A percentile compares a stretch with the other conserved stretches of the same genome.
These are phyloP conservation scores for Pelvicachromis taeniatus DNA, from an alignment of 2,113 vertebrate genomes.

Conservation along the genomic window DNA sequence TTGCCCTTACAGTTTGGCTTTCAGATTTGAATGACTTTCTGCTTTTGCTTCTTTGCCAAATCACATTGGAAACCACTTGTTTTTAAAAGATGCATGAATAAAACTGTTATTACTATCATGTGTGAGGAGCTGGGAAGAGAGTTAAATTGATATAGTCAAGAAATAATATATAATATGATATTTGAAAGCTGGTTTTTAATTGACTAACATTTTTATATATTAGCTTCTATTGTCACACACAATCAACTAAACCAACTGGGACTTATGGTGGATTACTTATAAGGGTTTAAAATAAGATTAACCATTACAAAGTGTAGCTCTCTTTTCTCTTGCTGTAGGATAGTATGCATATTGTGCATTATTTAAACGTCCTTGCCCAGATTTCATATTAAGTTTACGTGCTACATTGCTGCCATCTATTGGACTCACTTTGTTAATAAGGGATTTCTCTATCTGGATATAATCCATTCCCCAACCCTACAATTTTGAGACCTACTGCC, in stretches of 20 bases:
- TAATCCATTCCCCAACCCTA: too few species aligned
- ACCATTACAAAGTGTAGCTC: neutral
- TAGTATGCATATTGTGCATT: neutral
- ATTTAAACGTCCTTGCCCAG: neutral
- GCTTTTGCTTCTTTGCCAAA: neutral
- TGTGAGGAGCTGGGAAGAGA: neutral
- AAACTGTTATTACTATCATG: neutral
- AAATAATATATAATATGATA: neutral
- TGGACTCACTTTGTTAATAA: neutral
- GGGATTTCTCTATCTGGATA: neutral
- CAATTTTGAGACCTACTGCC: too few species aligned
- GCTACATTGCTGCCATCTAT: conserved; percentile 28
- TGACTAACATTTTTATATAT: neutral
- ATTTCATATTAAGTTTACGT: neutral
- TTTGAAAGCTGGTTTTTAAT: neutral
- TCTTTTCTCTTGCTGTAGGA: neutral
- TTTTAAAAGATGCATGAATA: neutral
- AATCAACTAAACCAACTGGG: neutral
- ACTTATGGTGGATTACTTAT: neutral
- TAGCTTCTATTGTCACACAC: neutral
- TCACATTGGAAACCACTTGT: fast-evolving
- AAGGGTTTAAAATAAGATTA: neutral
- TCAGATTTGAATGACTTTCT: neutral
- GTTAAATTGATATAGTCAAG: neutral
- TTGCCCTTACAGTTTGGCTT: neutral